Base-by-base conservation (phyloP, 2,797 vertebrate species). In the Chiroxiphia lanceolata region DNA sequence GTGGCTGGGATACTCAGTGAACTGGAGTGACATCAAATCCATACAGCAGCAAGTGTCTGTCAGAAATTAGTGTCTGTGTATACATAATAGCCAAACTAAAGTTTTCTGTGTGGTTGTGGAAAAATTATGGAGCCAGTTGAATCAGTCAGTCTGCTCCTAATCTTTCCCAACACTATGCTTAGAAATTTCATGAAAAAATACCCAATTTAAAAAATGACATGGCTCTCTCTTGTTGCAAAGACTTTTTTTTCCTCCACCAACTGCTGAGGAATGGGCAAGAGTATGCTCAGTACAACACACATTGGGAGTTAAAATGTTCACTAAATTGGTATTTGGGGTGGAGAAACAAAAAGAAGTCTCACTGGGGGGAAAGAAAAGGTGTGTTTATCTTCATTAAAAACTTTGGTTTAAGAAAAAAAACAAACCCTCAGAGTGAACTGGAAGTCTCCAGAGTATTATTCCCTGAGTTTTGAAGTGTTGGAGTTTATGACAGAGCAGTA, bases 101-200 rank as follows among this genome's bases (percentile, higher is more conserved):
- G 25, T 70, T 72, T 70, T 78, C 81, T 42, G 61, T 53, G 71
- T 18, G 53, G 47, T 70, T 89, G 45, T 61, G 72, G 77, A 51
- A 76, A 94, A 94, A 81, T 50, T 51, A 53, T 89, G 85, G 51
- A 79, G 42, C 38, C 82, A 82, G 19, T 29, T 40, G 15, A 89
- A 68, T 63, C 71, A 81, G 45, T 85, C 75, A 82, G 13, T 86
- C 50, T 88, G 31, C 38, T 84, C n/a, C 38, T 57, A 85, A 93
- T 90, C 68, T 38, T 80, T 82, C 59, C 36, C 91, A 83, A 75
- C 75, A 36, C 40, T 65, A 36, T 0, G 13, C 72, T 92, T 83
- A 83, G 83, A 83, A 94, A 90, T 88, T 64, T 95, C 93, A 88
- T 86, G 57, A 95, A 69, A 90, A 82, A 95, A 88, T 75, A 90